phyloP scores from a whole-genome alignment of 2,888 invertebrate species.

The Saturnia japonica region DNA sequence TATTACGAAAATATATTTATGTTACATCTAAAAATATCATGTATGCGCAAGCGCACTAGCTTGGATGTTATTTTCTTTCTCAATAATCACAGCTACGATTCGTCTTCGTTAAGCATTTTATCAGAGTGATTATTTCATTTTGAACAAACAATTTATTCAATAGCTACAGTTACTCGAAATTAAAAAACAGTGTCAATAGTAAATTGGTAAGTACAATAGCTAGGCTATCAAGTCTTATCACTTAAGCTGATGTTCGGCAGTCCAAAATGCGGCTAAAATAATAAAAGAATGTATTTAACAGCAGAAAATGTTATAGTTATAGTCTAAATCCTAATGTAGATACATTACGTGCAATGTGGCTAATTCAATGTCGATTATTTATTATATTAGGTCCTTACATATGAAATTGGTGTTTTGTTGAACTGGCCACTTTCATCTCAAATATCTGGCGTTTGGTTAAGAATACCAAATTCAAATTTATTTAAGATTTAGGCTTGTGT shows the following conservation, averaged over 20 bases:
- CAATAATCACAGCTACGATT: constrained; percentile 3
- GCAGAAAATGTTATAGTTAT: neutral
- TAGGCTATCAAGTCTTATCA: neutral
- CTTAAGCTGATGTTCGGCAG: neutral
- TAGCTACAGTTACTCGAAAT: neutral
- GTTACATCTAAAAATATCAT: constrained; percentile 10
- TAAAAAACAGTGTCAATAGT: neutral
- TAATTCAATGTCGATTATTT: neutral
- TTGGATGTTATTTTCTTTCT: constrained; percentile 6
- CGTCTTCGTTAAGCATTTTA: neutral
- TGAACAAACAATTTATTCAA: neutral
- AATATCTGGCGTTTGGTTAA: too few relatives aligned
- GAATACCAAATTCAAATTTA: too few relatives aligned
- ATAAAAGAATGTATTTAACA: neutral
- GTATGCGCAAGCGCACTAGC: constrained; percentile 12
- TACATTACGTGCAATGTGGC: neutral
- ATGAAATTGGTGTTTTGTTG: too few relatives aligned
- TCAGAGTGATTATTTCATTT: neutral
- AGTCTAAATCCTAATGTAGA: neutral
- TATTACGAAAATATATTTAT: constrained; percentile 11
- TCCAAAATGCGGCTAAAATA: neutral
- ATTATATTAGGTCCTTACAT: too few relatives aligned
- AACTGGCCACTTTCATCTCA: too few relatives aligned
- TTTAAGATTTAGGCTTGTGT: too few relatives aligned
- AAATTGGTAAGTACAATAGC: neutral